Evolutionary conservation across 2,888 invertebrate species (phyloP), one percentile per base, ranked within the genome.

Genomic region (Aspidapion aeneum): DNA sequence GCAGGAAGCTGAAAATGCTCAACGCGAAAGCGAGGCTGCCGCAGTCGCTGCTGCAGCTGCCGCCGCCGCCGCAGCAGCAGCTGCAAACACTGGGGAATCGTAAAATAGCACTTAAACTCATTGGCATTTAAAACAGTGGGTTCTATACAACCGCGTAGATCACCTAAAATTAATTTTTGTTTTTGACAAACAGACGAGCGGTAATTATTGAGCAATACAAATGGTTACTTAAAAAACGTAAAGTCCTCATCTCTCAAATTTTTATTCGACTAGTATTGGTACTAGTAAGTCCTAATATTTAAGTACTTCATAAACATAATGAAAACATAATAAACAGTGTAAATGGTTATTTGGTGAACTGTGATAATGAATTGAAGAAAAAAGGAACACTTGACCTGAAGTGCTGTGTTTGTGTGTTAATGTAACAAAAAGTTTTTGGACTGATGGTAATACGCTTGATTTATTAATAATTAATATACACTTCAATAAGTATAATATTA

Each of bases 271-370:
- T n/a, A n/a, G n/a, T n/a, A n/a, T n/a, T n/a, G n/a, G n/a, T n/a
- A 35, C 5, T 35, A 35, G 35, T 35, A 35, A 12, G 35, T 35
- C 35, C 5, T 35, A 35, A 35, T 35, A 3, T 35, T 35, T 35
- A 35, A 7, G 3, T 35, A 35, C 5, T 12, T 35, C 12, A 35
- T 7, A 35, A 35, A 35, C 12, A 7, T 52, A 5, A 7, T 52
- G n/a, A 56, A 56, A 56, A 56, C 7, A 18, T 20, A 18, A 19
- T 19, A 5, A 52, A 52, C 51, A 63, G 65, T 63, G 61, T 68
- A 66, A 70, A 74, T 72, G 75, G 74, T 72, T 74, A 74, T 75
- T 74, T 74, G 74, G 77, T 75, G 76, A 75, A 77, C 78, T 78
- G 77, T 78, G 78, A 78, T 78, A 78, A 74, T 71, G 70, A 68